Evolutionary conservation across 1,140 invertebrate species (phyloP), one percentile per base, ranked within the genome.

Genomic region (Aphaenogaster rudis): DNA sequence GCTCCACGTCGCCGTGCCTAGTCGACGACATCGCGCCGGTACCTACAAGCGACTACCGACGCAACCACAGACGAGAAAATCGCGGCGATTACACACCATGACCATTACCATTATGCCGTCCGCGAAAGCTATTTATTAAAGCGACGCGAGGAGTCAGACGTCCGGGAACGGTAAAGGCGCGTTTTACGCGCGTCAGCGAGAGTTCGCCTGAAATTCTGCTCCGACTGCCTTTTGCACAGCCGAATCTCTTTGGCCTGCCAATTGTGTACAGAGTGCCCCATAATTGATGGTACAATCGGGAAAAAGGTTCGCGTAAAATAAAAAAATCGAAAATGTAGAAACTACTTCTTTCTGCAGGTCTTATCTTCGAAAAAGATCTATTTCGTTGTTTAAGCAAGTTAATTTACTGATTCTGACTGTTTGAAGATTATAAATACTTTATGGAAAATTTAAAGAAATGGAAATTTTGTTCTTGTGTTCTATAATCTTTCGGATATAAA

Each of bases 101-200:
- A 90, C 88, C 88, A 87, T 90, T 90, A 88, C 88, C 86, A 90
- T 90, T 88, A 90, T 88, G 84, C 76, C 88, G 76, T 88, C 88
- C 88, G 87, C 89, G 86, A 90, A 88, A 86, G 88, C 89, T 90
- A 88, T 90, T 90, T 90, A 90, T 90, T 86, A 78, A 90, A 86
- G 61, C 74, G 45, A 48, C 48, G 59, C 50, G 84, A 59, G 28
- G 52, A 85, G 45, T 54, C n/a, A 54, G 57, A 67, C 61, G 52
- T 59, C 42, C 86, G 36, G 50, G 57, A 48, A 64, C 39, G 84
- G 64, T 90, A 80, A 54, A 88, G 76, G 28, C 64, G 88, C 88
- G 71, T 57, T 79, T 88, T 79, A 88, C 72, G 76, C 39, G 76
- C 81, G 42, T 33, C 74, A 71, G 64, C 72, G 78, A 59, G 69